Base-by-base conservation (phyloP, 2,113 vertebrate species). In the Picathartes gymnocephalus region DNA sequence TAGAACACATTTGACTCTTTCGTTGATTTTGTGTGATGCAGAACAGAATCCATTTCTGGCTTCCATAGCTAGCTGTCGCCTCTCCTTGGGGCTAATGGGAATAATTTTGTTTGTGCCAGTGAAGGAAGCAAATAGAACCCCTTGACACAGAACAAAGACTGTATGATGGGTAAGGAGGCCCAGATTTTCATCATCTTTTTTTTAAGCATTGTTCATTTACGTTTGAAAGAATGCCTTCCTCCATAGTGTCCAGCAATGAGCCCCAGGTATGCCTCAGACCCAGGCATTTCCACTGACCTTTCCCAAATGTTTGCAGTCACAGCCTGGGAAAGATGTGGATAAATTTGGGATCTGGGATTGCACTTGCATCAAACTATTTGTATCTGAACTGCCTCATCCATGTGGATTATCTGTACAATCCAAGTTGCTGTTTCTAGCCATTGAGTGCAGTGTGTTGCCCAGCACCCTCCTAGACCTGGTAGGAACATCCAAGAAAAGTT, bases 11-110 rank as follows among this genome's bases (percentile, higher is more conserved):
- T 90, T 93, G 95, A 94, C 81, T 88, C 9, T 96, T 88, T 69
- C 95, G 88, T 96, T 96, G 96, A 65, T 94, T 96, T 95, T 93
- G 81, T 96, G 92, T 96, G 93, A 96, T 93, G 81, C 93, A 96
- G 96, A 96, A 48, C 92, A 96, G 96, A 96, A 64, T 90, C 83
- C 88, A 95, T 88, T 85, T 82, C 85, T 94, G 9, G 45, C 88
- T 96, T 92, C 90, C 54, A 9, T 96, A 96, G 93, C 81, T 96
- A 96, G 95, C 93, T 95, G 96, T 92, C 93, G 90, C 92, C 90
- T 95, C 88, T 94, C 70, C 90, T 92, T 81, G 90, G 90, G 96
- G 95, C 93, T 96, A 94, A 92, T 94, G 93, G 85, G 81, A 96
- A 57, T 96, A 90, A 92, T 85, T 96, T 94, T 96, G 81, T 95